Base-by-base conservation (phyloP, 2,888 invertebrate species). In the Drosophila lacicola region DNA sequence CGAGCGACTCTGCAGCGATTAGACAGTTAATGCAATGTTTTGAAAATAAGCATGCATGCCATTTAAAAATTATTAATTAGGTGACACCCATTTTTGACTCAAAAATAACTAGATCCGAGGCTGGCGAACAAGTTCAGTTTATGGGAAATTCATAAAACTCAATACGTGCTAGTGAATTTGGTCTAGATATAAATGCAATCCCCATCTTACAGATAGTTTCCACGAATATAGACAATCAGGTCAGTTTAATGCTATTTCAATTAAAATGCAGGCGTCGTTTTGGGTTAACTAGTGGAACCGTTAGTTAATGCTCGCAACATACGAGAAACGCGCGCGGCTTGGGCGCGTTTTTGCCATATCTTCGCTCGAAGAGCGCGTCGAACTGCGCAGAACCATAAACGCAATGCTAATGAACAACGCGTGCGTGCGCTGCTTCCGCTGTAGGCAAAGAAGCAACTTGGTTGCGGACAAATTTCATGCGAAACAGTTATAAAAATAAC, bases 401-500 rank as follows among this genome's bases (percentile, higher is more conserved):
- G 56, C 58, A 68, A 56, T 67, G 80, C 65, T 61, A 66, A 70
- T 70, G 72, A 74, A 72, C 17, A 50, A 60, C 58, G 73, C 71
- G 76, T 82, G 79, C 69, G 70, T 80, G 67, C 62, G 55, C 9
- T 50, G 82, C 84, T 83, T 83, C 87, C 84, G 83, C 75, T 68
- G 46, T 62, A 63, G 50, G 55, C 56, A 14, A 61, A 67, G 56
- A 51, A 39, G 58, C 41, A 55, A 55, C 55, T 66, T 58, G 42
- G 45, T 67, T 21, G 57, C 45, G 54, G 51, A 72, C 70, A 68
- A 78, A 78, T 69, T 72, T 81, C 84, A 78, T 81, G 72, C 70
- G 80, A 83, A 87, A 84, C 74, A 80, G 82, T 81, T 84, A 73
- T 78, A 83, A 73, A 81, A 79, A 77, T 65, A 82, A 70, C 62